These are phyloP conservation scores for Schizaphis graminum DNA, from an alignment of 2,888 invertebrate species.

Conservation along the genomic window DNA sequence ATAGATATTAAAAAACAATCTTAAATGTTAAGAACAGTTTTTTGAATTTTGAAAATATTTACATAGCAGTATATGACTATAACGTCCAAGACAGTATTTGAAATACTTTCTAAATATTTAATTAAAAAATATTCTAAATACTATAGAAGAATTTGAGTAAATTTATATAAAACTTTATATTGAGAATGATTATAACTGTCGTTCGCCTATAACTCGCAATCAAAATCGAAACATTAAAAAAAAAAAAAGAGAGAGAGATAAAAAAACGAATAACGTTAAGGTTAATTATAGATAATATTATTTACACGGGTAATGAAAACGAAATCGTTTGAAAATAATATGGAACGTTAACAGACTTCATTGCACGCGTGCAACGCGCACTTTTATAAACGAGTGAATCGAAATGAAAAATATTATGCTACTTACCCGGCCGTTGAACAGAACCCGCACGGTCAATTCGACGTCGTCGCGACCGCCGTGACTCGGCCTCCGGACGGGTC, in stretches of 20 bases:
- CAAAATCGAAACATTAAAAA: too few species aligned
- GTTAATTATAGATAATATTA: too few species aligned
- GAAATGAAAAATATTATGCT: neutral
- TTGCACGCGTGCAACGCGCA: neutral
- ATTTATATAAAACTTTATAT: neutral
- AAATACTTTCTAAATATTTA: neutral
- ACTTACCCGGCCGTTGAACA: conserved; percentile 64
- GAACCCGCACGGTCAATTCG: conserved; percentile 64
- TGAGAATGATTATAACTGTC: too few species aligned
- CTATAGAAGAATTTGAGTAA: neutral
- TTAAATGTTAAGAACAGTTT: neutral
- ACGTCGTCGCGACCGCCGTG: conserved; percentile 55
- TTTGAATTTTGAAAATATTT: too few species aligned
- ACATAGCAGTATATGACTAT: neutral
- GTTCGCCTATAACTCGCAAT: too few species aligned
- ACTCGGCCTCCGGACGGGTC: neutral
- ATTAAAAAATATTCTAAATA: neutral
- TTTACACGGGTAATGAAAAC: too few species aligned
- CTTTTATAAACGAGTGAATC: neutral
- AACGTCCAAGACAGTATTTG: neutral
- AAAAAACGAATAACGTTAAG: too few species aligned
- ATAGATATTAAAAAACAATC: neutral
- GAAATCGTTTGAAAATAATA: too few species aligned
- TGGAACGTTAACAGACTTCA: too few species aligned
- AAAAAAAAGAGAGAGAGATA: too few species aligned